These are phyloP conservation scores for Pachycephus smyrnensis DNA, from an alignment of 2,888 invertebrate species.

Conservation along the genomic window DNA sequence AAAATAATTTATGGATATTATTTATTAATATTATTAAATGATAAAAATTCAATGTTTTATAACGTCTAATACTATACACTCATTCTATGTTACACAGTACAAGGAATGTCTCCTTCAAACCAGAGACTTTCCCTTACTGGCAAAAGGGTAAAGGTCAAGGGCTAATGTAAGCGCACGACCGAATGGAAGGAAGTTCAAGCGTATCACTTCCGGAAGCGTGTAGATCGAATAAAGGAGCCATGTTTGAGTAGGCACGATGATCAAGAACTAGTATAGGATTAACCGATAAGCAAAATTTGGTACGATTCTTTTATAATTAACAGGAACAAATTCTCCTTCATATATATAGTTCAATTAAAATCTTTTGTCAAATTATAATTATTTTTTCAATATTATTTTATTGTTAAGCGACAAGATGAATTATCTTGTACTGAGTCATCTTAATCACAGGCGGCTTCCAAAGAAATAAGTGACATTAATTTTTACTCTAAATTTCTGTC, in stretches of 20 bases:
- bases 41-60: no score
- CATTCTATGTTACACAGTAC: neutral
- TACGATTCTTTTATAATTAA: neutral
- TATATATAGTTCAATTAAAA: neutral
- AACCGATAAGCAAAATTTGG: neutral
- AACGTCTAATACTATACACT: neutral
- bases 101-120: neutral
- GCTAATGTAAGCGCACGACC: neutral
- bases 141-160: constrained; percentile 2
- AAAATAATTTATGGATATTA: no score
- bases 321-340: neutral
- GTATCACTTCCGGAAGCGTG: constrained; percentile 9
- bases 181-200: constrained; percentile 1
- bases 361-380: neutral
- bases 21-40: no score
- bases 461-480: neutral
- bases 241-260: neutral
- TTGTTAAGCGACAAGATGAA: neutral
- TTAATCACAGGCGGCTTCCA: neutral
- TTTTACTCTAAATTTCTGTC: neutral
- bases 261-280: neutral
- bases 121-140: neutral
- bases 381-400: neutral
- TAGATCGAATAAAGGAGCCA: neutral
- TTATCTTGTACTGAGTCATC: neutral